phyloP scores from a whole-genome alignment of 1,140 invertebrate genomes.

The Periplaneta americana region DNA sequence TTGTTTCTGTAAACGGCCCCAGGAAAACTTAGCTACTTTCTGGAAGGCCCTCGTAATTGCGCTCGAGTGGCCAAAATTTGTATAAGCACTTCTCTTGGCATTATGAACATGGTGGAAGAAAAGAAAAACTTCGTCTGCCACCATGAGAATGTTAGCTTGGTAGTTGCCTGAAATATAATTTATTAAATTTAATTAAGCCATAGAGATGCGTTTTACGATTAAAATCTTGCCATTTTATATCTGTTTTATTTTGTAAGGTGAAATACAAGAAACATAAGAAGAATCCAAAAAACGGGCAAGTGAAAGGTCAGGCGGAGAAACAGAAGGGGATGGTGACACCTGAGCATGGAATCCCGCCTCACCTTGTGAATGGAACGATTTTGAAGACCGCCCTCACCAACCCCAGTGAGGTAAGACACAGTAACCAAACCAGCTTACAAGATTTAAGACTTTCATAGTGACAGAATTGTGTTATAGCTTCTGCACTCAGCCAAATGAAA shows the following conservation, averaged over 20 bases:
- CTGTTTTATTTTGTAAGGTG: slow-evolving; percentile 48
- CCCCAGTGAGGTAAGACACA: slow-evolving; percentile 69
- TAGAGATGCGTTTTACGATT: no score
- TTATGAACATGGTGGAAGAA: no score
- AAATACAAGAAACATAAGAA: slow-evolving; percentile 99
- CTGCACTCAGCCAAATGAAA: neutral
- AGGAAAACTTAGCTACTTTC: no score
- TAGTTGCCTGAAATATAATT: no score
- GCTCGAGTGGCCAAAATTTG: no score
- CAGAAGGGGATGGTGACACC: slow-evolving; percentile 35
- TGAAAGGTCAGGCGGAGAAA: slow-evolving; percentile 39
- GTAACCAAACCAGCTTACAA: neutral
- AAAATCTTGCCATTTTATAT: slow-evolving; percentile 8
- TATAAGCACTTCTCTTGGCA: no score
- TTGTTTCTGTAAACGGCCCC: no score
- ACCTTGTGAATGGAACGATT: slow-evolving; percentile 84
- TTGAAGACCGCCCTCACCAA: slow-evolving; percentile 90
- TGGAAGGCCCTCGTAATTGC: no score
- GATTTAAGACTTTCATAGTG: neutral
- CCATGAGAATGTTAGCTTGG: no score
- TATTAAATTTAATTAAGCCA: no score
- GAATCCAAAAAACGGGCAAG: slow-evolving; percentile 52
- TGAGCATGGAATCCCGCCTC: slow-evolving; percentile 48
- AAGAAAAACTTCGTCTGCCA: no score
- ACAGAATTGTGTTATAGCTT: neutral